These are phyloP conservation scores for Paguma larvata DNA, from an alignment of 2,797 vertebrate species.

Conservation along the genomic window DNA sequence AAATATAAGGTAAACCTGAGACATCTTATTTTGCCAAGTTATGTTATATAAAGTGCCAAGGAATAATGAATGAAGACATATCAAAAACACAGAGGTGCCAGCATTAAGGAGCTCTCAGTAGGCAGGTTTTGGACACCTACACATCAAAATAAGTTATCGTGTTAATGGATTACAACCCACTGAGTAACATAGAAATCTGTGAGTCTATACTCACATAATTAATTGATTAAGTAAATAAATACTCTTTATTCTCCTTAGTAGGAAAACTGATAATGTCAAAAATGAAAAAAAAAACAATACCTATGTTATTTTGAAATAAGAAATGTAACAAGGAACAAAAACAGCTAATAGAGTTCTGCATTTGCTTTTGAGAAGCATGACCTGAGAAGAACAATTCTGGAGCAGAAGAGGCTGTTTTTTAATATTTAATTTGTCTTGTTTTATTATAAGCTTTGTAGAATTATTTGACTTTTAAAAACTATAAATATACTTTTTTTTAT, in stretches of 20 bases:
- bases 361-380: background rate
- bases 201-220: background rate
- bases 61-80: background rate
- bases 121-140: background rate
- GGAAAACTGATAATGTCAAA: background rate
- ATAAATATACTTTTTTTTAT: constrained; percentile 1
- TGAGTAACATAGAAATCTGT: background rate
- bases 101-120: background rate
- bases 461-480: background rate
- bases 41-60: background rate
- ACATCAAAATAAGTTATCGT: background rate
- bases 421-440: background rate
- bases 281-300: background rate
- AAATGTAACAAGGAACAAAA: background rate
- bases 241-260: background rate
- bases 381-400: background rate
- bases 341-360: background rate
- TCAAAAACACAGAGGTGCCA: background rate
- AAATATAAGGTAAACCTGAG: background rate
- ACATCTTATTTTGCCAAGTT: background rate
- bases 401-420: background rate
- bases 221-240: background rate
- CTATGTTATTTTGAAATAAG: background rate
- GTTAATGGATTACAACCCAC: background rate
- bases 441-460: background rate